A percentile compares a stretch with the other conserved stretches of the same genome.
Evolutionary conservation across 2,113 vertebrate genomes (phyloP).

Genomic region (Nestor notabilis): DNA sequence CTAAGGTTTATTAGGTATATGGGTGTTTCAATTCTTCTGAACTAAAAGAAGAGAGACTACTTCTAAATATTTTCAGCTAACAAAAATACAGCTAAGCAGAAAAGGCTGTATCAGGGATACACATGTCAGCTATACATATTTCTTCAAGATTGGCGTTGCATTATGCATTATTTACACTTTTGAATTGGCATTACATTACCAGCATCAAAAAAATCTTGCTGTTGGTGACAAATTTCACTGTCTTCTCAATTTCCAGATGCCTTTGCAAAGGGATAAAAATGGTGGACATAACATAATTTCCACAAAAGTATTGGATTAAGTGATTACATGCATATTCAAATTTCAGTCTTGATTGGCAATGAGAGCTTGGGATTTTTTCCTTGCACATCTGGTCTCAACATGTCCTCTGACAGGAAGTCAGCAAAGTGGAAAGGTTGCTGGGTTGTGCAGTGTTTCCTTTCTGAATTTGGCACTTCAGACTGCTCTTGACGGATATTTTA

Average conservation of each 20-base stretch:
- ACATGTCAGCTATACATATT: slow-evolving; percentile 30
- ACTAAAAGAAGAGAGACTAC: slow-evolving; percentile 5
- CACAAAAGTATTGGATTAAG: slow-evolving; percentile 58
- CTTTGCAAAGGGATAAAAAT: slow-evolving; percentile 36
- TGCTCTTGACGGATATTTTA: slow-evolving; percentile 96
- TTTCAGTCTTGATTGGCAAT: slow-evolving; percentile 59
- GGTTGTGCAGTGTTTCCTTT: slow-evolving; percentile 90
- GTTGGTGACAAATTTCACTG: background rate
- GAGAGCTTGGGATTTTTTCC: slow-evolving; percentile 34
- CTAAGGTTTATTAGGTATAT: slow-evolving; percentile 7
- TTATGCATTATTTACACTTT: slow-evolving; percentile 2
- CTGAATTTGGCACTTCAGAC: slow-evolving; percentile 84
- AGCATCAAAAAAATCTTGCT: slow-evolving; percentile 4
- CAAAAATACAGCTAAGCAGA: slow-evolving; percentile 10
- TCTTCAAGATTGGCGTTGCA: slow-evolving; percentile 32
- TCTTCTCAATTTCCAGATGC: slow-evolving; percentile 28
- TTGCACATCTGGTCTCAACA: slow-evolving; percentile 94
- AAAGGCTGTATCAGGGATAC: slow-evolving; percentile 35
- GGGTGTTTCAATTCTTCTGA: slow-evolving; percentile 10
- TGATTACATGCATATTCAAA: slow-evolving; percentile 69
- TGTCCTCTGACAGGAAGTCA: slow-evolving; percentile 88
- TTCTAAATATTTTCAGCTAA: slow-evolving; percentile 40
- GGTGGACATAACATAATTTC: slow-evolving; percentile 42
- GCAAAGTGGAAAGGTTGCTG: slow-evolving; percentile 83
- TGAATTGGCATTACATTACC: background rate